Conservation (phyloP, 2,888 invertebrate species). For the Tiliacea aurago region DNA sequence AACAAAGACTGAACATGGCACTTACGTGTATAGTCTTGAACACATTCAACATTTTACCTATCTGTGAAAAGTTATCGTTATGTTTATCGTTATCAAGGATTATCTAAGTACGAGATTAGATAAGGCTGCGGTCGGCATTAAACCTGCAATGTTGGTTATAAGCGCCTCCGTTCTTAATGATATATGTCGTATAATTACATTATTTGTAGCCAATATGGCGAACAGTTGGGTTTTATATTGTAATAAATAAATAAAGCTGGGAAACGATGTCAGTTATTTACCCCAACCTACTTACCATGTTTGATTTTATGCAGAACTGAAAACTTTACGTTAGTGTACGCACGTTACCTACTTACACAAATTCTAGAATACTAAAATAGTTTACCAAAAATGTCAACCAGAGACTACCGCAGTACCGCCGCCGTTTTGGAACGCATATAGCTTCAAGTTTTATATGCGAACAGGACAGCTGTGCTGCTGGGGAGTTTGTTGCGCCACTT, state of each 20-base stretch:
- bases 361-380: too few relatives aligned
- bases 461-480: too few relatives aligned
- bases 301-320: too few relatives aligned
- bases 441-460: too few relatives aligned
- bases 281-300: too few relatives aligned
- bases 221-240: not conserved
- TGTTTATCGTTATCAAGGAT: slow-evolving; percentile 47
- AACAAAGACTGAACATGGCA: slow-evolving; percentile 26
- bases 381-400: too few relatives aligned
- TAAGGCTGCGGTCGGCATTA: slow-evolving; percentile 44
- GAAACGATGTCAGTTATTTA: not conserved
- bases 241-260: slow-evolving; percentile 13
- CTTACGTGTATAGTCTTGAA: slow-evolving; percentile 51
- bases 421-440: too few relatives aligned
- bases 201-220: not conserved
- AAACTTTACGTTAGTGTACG: too few relatives aligned
- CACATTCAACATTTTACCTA: slow-evolving; percentile 54
- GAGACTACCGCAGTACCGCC: too few relatives aligned
- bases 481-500: too few relatives aligned
- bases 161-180: slow-evolving; percentile 40
- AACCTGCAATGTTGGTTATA: slow-evolving; percentile 25
- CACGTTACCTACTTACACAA: too few relatives aligned
- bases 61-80: slow-evolving; percentile 54
- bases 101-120: slow-evolving; percentile 60
- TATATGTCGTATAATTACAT: slow-evolving; percentile 19